Conservation (phyloP, 1,140 invertebrate genomes). For the Diachasma alloeum region DNA sequence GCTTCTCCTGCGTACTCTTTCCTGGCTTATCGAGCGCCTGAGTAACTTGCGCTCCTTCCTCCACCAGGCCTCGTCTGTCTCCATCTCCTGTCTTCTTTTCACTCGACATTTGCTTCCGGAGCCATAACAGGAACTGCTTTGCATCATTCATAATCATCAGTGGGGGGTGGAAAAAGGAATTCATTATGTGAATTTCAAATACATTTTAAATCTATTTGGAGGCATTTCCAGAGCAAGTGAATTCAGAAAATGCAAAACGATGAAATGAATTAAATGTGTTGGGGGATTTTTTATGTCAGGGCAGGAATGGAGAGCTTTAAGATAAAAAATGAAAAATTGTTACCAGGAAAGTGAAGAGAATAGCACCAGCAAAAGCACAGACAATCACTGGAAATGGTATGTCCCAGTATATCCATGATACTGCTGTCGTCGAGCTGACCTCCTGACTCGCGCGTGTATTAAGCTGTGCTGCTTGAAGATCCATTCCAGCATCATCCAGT, state of each 20-base stretch:
- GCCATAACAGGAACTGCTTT: constrained; percentile 60
- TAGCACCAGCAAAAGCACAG: constrained; percentile 59
- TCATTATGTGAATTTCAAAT: too few relatives aligned
- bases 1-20: constrained; percentile 45
- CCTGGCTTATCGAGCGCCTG: constrained; percentile 41
- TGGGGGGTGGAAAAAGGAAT: too few relatives aligned
- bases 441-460: constrained; percentile 54
- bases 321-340: too few relatives aligned
- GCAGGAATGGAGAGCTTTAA: too few relatives aligned
- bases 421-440: constrained; percentile 50
- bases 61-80: constrained; percentile 59
- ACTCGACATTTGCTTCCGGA: constrained; percentile 66
- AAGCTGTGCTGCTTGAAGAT: constrained; percentile 59
- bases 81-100: constrained; percentile 62
- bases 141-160: too few relatives aligned
- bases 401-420: constrained; percentile 63
- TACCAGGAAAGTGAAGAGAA: constrained; percentile 61
- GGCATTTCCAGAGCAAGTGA: too few relatives aligned
- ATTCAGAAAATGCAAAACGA: too few relatives aligned
- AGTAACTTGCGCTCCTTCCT: constrained; percentile 52
- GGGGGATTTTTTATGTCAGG: too few relatives aligned
- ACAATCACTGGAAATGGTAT: constrained; percentile 58
- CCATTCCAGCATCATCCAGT: constrained; percentile 66
- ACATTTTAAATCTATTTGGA: too few relatives aligned
- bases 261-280: too few relatives aligned